phyloP scores from a whole-genome alignment of 1,140 invertebrate genomes.

The Eurosta solidaginis region DNA sequence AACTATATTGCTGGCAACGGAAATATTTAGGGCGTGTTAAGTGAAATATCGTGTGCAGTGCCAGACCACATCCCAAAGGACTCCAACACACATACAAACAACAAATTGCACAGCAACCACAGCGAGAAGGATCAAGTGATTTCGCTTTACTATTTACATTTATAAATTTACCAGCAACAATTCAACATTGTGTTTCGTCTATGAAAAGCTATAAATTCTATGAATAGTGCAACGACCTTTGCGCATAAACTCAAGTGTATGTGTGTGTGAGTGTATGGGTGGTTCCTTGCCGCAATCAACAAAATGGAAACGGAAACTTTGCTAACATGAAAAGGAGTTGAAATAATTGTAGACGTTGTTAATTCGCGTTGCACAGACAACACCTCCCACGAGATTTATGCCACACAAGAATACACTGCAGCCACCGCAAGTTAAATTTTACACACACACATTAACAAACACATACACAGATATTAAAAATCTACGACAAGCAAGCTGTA shows the following conservation, averaged over 20 bases:
- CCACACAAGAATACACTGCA: not conserved
- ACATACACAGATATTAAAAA: not conserved
- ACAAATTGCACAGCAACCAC: not conserved
- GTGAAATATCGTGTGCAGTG: not conserved
- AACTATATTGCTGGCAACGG: not conserved
- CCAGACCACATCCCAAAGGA: not conserved
- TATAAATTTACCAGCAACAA: not conserved
- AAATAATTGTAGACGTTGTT: not conserved
- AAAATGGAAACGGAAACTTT: constrained; percentile 1
- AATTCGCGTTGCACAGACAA: not conserved
- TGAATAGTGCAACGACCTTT: constrained; percentile 18
- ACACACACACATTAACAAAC: not conserved
- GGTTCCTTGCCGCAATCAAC: not conserved
- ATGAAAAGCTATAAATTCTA: not conserved
- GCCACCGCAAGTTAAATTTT: not conserved
- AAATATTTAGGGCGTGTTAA: constrained; percentile 4
- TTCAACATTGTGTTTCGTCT: not conserved
- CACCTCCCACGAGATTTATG: not conserved
- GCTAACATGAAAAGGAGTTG: not conserved
- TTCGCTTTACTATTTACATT: too few relatives aligned
- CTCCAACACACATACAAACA: not conserved
- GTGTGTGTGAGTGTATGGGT: not conserved
- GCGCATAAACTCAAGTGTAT: not conserved
- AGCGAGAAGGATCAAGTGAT: not conserved
- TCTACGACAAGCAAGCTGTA: not conserved